phyloP scores from a whole-genome alignment of 2,113 vertebrate genomes.

The Solenodon paradoxus region DNA sequence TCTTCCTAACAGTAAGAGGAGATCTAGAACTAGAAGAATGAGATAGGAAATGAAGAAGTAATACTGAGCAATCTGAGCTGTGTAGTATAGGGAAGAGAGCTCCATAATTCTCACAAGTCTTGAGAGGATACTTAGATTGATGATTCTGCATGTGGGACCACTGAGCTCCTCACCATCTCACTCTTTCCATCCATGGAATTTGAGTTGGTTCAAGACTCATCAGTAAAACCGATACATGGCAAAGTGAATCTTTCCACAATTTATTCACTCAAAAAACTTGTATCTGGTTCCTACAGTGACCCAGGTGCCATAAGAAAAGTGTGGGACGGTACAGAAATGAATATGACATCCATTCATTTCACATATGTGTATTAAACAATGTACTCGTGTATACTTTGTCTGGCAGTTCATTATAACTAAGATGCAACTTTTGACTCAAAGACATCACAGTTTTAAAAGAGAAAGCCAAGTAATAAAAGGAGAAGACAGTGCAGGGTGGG shows the following conservation, averaged over 20 bases:
- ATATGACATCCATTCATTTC: conserved; percentile 23
- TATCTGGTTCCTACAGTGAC: not conserved
- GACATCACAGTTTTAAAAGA: not conserved
- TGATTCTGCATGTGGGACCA: not conserved
- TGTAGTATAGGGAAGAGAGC: not conserved
- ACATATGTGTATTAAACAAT: conserved; percentile 18
- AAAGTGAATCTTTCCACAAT: not conserved
- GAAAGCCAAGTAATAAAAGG: not conserved
- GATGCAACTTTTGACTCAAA: not conserved
- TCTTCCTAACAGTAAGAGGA: not conserved
- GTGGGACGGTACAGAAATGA: not conserved
- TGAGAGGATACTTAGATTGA: not conserved
- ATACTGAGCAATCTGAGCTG: not conserved
- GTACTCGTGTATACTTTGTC: not conserved
- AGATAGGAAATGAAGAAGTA: not conserved
- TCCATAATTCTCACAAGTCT: not conserved
- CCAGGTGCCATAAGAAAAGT: conserved; percentile 23
- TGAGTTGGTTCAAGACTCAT: not conserved
- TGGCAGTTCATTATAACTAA: not conserved
- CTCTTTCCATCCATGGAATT: not conserved
- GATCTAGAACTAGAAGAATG: not conserved
- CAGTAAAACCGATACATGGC: not conserved
- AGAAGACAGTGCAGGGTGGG: not conserved
- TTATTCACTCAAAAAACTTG: conserved; percentile 12
- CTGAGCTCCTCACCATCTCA: not conserved